Evolutionary conservation across 2,888 invertebrate species (phyloP).

Genomic region (Nomada fabriciana): DNA sequence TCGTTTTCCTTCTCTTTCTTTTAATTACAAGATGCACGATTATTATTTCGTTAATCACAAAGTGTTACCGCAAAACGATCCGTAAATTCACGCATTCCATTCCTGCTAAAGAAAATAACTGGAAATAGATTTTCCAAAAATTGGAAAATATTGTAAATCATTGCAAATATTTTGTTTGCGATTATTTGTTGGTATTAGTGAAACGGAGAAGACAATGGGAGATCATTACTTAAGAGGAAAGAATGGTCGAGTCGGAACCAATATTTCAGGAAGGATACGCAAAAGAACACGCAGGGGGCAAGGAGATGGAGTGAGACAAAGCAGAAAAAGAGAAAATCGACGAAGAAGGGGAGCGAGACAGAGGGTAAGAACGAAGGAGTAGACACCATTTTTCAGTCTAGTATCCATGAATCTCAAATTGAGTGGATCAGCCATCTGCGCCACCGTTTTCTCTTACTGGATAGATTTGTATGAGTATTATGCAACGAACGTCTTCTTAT

Average conservation of each 20-base stretch:
- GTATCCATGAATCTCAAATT: constrained; percentile 78
- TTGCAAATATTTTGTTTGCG: too few species aligned
- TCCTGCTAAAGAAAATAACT: too few species aligned
- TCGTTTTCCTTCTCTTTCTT: too few species aligned
- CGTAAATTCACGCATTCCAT: too few species aligned
- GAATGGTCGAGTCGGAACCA: not conserved
- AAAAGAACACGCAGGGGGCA: not conserved
- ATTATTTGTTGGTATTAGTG: too few species aligned
- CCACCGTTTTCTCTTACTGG: constrained; percentile 63
- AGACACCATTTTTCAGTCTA: constrained; percentile 75
- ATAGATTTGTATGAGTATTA: constrained; percentile 48
- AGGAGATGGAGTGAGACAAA: constrained; percentile 35
- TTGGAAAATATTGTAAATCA: too few species aligned
- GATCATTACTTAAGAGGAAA: constrained; percentile 17
- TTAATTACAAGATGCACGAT: too few species aligned
- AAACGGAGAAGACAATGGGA: too few species aligned
- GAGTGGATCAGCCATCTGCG: constrained; percentile 77
- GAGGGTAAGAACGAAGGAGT: constrained; percentile 52
- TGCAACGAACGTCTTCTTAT: constrained; percentile 37
- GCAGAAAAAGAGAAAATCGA: constrained; percentile 42
- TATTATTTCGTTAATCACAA: too few species aligned
- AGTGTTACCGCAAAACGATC: too few species aligned
- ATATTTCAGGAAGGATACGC: constrained; percentile 10
- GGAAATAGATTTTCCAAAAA: not conserved
- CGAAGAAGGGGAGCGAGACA: constrained; percentile 9